Conservation (phyloP, 2,888 invertebrate genomes). For the Aproaerema taeniolella region DNA sequence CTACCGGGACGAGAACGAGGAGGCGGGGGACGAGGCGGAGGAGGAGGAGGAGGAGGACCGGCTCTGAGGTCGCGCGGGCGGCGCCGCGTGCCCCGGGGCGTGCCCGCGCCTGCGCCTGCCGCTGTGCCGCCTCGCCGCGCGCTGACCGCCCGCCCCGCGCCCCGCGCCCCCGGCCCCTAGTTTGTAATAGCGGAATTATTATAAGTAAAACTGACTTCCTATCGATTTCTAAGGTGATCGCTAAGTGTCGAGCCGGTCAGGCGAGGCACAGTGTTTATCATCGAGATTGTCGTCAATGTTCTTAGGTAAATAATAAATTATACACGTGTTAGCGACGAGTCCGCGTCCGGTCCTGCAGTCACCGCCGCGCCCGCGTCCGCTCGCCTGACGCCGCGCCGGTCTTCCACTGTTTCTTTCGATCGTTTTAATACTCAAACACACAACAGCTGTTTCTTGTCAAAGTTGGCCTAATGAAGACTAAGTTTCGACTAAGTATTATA, state of each 20-base stretch:
- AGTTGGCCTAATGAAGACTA: constrained; percentile 45
- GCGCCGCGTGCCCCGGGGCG: constrained; percentile 69
- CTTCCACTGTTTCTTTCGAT: neutral
- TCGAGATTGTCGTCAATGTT: constrained; percentile 57
- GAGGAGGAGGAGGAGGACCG: constrained; percentile 89
- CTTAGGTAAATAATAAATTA: constrained; percentile 58
- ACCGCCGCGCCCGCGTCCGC: no score
- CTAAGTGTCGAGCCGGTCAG: constrained; percentile 26
- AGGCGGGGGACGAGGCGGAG: constrained; percentile 89
- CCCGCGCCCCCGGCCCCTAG: constrained; percentile 47
- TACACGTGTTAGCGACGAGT: constrained; percentile 29
- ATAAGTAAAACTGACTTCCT: constrained; percentile 74
- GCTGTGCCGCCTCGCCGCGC: constrained; percentile 37
- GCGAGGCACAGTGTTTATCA: constrained; percentile 38
- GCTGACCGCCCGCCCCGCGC: constrained; percentile 27
- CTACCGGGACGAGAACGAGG: constrained; percentile 93
- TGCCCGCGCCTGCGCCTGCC: constrained; percentile 50
- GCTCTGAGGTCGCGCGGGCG: constrained; percentile 78
- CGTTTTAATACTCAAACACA: neutral
- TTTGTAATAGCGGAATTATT: constrained; percentile 67
- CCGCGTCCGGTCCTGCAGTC: neutral
- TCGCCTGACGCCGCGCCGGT: no score
- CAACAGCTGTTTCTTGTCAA: constrained; percentile 9
- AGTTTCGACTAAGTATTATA: no score
- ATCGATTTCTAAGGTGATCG: constrained; percentile 66